These are phyloP conservation scores for Drosophila affinis DNA, from an alignment of 2,888 invertebrate species.

Conservation along the genomic window DNA sequence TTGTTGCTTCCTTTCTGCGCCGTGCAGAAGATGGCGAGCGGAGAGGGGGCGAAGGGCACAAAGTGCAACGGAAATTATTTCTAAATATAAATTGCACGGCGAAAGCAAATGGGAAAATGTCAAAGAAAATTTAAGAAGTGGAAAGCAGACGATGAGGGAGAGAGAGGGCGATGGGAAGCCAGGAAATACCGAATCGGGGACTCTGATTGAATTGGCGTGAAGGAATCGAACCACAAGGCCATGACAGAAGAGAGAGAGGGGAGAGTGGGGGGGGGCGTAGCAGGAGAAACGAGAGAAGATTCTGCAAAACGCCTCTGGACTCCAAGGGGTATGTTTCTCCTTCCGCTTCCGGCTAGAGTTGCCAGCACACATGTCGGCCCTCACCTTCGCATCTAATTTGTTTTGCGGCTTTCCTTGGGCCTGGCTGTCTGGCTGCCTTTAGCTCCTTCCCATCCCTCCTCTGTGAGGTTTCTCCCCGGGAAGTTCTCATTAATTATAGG, in stretches of 20 bases:
- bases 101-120: slow-evolving; percentile 31
- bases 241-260: slow-evolving; percentile 5
- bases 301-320: not conserved
- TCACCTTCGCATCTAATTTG: slow-evolving; percentile 31
- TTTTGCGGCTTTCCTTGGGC: slow-evolving; percentile 23
- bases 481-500: slow-evolving; percentile 47
- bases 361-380: slow-evolving; percentile 23
- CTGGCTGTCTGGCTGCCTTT: slow-evolving; percentile 8
- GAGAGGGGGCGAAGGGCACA: not conserved
- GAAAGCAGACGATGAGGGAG: not conserved
- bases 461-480: not conserved
- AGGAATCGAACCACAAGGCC: slow-evolving; percentile 11
- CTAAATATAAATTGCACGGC: slow-evolving; percentile 24
- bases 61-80: slow-evolving; percentile 44
- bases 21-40: too few species aligned
- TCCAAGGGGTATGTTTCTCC: not conserved
- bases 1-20: slow-evolving; percentile 13
- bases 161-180: not conserved
- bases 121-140: slow-evolving; percentile 26
- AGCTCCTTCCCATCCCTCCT: not conserved
- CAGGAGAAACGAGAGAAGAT: not conserved
- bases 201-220: slow-evolving; percentile 33
- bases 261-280: not conserved
- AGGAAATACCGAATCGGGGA: slow-evolving; percentile 11
- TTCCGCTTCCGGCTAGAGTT: slow-evolving; percentile 27